Conservation (phyloP, 2,797 vertebrate genomes). For the Tangara arthus region DNA sequence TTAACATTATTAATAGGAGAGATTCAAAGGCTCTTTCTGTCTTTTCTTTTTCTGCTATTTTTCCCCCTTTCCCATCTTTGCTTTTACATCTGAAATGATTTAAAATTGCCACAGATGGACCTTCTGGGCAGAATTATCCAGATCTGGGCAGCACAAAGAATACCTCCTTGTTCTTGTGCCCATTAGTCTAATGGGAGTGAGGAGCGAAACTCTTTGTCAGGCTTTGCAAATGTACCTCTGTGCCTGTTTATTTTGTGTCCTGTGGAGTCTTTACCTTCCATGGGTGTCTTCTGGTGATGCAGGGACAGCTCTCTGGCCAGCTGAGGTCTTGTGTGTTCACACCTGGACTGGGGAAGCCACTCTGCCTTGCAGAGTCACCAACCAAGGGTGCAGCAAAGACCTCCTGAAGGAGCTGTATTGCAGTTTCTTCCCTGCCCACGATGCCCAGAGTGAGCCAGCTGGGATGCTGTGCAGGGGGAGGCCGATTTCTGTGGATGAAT, state of each 20-base stretch:
- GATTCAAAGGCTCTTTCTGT: neutral
- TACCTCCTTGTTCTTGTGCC: neutral
- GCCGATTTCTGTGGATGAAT: neutral
- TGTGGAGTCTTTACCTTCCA: neutral
- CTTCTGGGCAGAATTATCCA: neutral
- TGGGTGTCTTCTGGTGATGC: accelerated
- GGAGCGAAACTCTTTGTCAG: neutral
- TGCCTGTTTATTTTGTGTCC: neutral
- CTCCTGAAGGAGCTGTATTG: neutral
- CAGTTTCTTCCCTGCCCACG: neutral
- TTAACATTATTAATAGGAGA: neutral
- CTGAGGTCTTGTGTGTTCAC: neutral
- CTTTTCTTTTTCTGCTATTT: neutral
- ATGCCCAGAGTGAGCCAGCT: neutral
- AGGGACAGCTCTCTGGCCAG: neutral
- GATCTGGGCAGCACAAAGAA: neutral
- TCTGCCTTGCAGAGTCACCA: neutral
- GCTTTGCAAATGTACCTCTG: neutral
- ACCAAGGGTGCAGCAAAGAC: neutral
- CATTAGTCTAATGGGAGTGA: neutral
- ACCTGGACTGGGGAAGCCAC: neutral
- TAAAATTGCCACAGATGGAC: neutral
- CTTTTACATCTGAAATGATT: neutral
- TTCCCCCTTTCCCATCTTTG: neutral
- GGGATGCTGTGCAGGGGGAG: neutral